phyloP scores from a whole-genome alignment of 1,140 invertebrate genomes.

The Drosophila baimaii region DNA sequence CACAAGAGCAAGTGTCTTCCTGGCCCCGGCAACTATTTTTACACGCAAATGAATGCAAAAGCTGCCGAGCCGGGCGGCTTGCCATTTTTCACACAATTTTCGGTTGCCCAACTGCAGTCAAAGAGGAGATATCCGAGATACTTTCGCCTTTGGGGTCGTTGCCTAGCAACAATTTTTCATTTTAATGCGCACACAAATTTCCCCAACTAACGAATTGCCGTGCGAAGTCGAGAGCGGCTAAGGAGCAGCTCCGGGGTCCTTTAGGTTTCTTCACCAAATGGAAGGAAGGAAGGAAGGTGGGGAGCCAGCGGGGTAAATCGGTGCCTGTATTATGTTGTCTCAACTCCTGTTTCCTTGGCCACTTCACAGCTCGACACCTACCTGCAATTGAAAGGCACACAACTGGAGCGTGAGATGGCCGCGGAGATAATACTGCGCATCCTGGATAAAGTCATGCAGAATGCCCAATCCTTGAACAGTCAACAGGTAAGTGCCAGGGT shows the following conservation, averaged over 20 bases:
- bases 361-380: conserved; percentile 82
- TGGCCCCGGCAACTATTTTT: conserved; percentile 66
- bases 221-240: conserved; percentile 1
- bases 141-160: conserved; percentile 34
- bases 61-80: conserved; percentile 37
- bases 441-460: conserved; percentile 84
- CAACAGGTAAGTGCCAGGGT: conserved; percentile 77
- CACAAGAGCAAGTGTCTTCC: conserved; percentile 8
- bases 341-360: conserved; percentile 56
- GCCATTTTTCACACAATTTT: conserved; percentile 82
- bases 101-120: conserved; percentile 55
- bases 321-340: conserved; percentile 41
- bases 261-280: not conserved
- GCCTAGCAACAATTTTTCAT: conserved; percentile 82
- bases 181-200: conserved; percentile 84
- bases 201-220: conserved; percentile 68
- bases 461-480: conserved; percentile 83
- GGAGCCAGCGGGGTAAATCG: not conserved
- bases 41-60: conserved; percentile 73
- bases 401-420: conserved; percentile 84
- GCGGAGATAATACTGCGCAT: conserved; percentile 83
- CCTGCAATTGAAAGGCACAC: conserved; percentile 83
- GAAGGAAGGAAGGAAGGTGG: too few species aligned
- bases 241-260: conserved; percentile 10
- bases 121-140: conserved; percentile 37